A percentile compares a stretch with the other conserved stretches of the same genome.
Conservation (phyloP, 2,797 vertebrate genomes). For the Hyperoplus lanceolatus region DNA sequence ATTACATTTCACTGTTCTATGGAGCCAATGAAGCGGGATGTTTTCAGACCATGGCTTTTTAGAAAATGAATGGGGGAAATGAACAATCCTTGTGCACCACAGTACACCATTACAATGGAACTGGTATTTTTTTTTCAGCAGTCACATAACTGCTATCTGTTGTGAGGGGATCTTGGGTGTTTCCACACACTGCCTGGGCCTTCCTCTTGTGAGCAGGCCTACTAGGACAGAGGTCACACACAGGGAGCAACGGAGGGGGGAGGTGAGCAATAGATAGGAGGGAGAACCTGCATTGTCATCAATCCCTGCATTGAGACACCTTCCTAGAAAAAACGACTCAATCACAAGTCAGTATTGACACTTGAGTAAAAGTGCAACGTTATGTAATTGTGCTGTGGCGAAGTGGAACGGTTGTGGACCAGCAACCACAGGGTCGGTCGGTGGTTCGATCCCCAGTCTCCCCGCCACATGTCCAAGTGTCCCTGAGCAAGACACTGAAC, state of each 20-base stretch:
- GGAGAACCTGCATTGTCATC: conserved; percentile 8
- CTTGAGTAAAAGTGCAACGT: too few species aligned
- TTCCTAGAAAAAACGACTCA: too few species aligned
- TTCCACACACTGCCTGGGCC: conserved; percentile 59
- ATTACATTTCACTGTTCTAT: conserved; percentile 30
- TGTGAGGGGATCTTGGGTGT: conserved; percentile 32
- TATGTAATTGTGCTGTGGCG: too few species aligned
- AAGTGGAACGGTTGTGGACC: too few species aligned
- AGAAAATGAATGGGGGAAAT: conserved; percentile 13
- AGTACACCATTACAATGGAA: neutral
- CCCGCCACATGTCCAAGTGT: too few species aligned
- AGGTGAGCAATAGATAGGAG: conserved; percentile 13
- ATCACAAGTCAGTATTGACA: too few species aligned
- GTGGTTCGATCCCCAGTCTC: too few species aligned
- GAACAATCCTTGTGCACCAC: neutral
- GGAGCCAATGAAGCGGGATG: conserved; percentile 19
- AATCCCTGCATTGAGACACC: neutral
- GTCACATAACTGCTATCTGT: conserved; percentile 10
- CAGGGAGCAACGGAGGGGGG: conserved; percentile 32
- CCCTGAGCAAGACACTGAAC: too few species aligned
- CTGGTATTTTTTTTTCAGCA: conserved; percentile 15
- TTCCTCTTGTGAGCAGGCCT: conserved; percentile 63
- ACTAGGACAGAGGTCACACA: conserved; percentile 72
- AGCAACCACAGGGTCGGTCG: too few species aligned
- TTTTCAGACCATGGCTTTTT: conserved; percentile 4